A percentile compares a stretch with the other conserved stretches of the same genome.
phyloP scores from a whole-genome alignment of 2,888 invertebrate species.

The Pimpla rufipes region DNA sequence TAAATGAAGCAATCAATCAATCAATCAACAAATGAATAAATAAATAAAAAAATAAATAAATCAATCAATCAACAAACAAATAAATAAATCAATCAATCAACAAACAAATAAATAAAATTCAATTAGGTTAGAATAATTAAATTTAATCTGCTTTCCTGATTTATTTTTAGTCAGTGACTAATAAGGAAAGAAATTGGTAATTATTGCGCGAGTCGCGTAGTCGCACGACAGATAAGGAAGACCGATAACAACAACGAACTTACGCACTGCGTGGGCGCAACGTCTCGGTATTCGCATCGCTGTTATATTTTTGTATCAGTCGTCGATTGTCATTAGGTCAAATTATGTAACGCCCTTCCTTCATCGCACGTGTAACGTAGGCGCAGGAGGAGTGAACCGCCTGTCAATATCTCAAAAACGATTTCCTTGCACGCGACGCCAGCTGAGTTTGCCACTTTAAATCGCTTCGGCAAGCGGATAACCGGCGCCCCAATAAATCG shows the following conservation, averaged over 20 bases:
- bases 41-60: too few relatives aligned
- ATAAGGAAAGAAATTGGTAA: background rate
- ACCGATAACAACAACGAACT: too few relatives aligned
- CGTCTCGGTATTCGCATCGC: conserved; percentile 12
- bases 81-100: too few relatives aligned
- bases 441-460: conserved; percentile 68
- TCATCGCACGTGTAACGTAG: conserved; percentile 2
- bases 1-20: too few relatives aligned
- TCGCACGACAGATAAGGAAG: background rate
- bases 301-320: conserved; percentile 38
- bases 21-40: too few relatives aligned
- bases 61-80: too few relatives aligned
- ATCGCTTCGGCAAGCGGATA: conserved; percentile 42
- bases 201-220: background rate
- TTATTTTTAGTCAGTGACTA: background rate
- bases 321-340: conserved; percentile 70
- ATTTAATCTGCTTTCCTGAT: too few relatives aligned
- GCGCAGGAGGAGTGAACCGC: background rate
- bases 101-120: too few relatives aligned
- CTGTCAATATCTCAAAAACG: conserved; percentile 17
- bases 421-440: conserved; percentile 31
- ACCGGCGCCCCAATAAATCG: conserved; percentile 40
- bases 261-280: conserved; percentile 8
- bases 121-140: too few relatives aligned
- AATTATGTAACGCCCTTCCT: conserved; percentile 70